Conservation (phyloP, 1,140 invertebrate genomes). For the Hycleus phaleratus region DNA sequence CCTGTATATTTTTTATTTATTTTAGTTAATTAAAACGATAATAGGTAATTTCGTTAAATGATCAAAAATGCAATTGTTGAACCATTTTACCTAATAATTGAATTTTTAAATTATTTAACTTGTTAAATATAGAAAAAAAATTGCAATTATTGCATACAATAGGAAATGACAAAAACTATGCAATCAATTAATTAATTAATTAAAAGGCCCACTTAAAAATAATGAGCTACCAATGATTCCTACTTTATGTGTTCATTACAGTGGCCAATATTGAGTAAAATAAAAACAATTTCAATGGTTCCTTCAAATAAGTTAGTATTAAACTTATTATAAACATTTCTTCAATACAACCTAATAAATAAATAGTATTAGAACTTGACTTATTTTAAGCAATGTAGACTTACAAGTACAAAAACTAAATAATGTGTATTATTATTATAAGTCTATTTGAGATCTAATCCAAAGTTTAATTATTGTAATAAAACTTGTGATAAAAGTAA, state of each 20-base stretch:
- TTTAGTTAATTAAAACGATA: neutral
- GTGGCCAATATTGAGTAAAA: slow-evolving; percentile 19
- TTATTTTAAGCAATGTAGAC: no score
- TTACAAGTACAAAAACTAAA: neutral
- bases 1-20: neutral
- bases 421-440: neutral
- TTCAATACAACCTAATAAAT: no score
- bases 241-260: slow-evolving; percentile 18
- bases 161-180: neutral
- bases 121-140: neutral
- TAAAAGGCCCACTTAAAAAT: slow-evolving; percentile 1
- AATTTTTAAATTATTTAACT: neutral
- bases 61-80: neutral
- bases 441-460: slow-evolving; percentile 1
- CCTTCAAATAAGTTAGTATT: slow-evolving; percentile 4
- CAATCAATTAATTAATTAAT: neutral
- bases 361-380: no score
- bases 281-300: slow-evolving; percentile 17
- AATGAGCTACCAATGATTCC: slow-evolving; percentile 25
- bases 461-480: slow-evolving; percentile 4
- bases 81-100: neutral
- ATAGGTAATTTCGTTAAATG: neutral
- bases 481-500: slow-evolving; percentile 11
- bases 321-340: neutral
- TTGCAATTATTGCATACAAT: neutral